A percentile compares a stretch with the other conserved stretches of the same genome.
phyloP scores from a whole-genome alignment of 2,888 invertebrate genomes.

The Tetragonisca angustula region DNA sequence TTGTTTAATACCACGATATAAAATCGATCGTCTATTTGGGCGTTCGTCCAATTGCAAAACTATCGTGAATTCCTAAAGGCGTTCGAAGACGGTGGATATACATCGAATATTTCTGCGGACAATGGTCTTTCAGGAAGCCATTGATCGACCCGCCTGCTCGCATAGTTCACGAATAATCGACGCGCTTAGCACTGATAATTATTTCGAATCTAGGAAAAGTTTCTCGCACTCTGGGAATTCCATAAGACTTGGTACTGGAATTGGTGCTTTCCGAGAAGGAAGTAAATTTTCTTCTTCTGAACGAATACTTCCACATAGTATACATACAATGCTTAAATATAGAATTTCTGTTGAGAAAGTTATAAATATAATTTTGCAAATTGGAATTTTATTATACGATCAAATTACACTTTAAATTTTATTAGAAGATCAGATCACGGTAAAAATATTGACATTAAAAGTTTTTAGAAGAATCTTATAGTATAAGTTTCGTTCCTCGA shows the following conservation, averaged over 20 bases:
- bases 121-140: conserved; percentile 65
- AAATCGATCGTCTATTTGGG: conserved; percentile 38
- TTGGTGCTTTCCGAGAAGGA: conserved; percentile 26
- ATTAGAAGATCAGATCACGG: not conserved
- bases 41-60: conserved; percentile 44
- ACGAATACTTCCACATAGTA: not conserved
- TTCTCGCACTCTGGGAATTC: conserved; percentile 36
- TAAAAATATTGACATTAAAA: too few species aligned
- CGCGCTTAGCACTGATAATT: conserved; percentile 65
- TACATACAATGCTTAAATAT: not conserved
- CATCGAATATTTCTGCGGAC: conserved; percentile 65
- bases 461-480: too few species aligned
- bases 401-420: not conserved
- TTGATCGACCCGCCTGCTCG: conserved; percentile 63
- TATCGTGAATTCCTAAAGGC: conserved; percentile 64
- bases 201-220: conserved; percentile 65
- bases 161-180: conserved; percentile 71
- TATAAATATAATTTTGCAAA: not conserved
- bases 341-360: not conserved
- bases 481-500: too few species aligned
- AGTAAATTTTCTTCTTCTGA: conserved; percentile 2
- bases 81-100: conserved; percentile 58
- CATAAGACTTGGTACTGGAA: not conserved
- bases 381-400: not conserved
- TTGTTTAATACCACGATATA: conserved; percentile 44